Evolutionary conservation across 1,140 invertebrate genomes (phyloP).

Genomic region (Lepidurus arcticus): DNA sequence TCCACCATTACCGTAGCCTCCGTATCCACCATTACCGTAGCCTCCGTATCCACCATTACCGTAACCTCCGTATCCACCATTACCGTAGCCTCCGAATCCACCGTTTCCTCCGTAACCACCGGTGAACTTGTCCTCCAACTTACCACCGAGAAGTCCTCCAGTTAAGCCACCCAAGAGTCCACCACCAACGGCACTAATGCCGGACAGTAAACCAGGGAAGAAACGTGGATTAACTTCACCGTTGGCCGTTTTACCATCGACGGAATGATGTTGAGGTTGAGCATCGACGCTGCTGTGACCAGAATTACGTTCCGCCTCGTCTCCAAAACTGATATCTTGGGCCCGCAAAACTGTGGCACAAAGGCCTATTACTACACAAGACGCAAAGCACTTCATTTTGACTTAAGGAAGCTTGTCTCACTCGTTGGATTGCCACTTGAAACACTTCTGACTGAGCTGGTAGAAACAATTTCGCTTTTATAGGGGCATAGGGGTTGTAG

Average conservation of each 20-base stretch:
- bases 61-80: background rate
- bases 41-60: background rate
- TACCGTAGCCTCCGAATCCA: background rate
- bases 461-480: constrained; percentile 6
- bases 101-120: background rate
- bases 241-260: background rate
- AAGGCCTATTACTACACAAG: background rate
- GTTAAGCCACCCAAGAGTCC: background rate
- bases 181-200: background rate
- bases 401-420: background rate
- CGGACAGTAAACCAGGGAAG: background rate
- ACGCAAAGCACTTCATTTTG: constrained; percentile 2
- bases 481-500: background rate
- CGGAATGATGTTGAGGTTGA: background rate
- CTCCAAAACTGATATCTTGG: background rate
- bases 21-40: too few species aligned
- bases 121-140: background rate
- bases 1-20: too few species aligned
- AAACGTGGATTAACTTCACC: background rate
- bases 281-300: background rate
- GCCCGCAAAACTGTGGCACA: background rate
- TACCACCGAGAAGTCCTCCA: background rate
- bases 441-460: constrained; percentile 9
- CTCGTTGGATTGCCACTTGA: background rate
- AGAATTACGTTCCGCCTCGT: background rate